Conservation (phyloP, 2,113 vertebrate genomes). For the Kryptolebias marmoratus region DNA sequence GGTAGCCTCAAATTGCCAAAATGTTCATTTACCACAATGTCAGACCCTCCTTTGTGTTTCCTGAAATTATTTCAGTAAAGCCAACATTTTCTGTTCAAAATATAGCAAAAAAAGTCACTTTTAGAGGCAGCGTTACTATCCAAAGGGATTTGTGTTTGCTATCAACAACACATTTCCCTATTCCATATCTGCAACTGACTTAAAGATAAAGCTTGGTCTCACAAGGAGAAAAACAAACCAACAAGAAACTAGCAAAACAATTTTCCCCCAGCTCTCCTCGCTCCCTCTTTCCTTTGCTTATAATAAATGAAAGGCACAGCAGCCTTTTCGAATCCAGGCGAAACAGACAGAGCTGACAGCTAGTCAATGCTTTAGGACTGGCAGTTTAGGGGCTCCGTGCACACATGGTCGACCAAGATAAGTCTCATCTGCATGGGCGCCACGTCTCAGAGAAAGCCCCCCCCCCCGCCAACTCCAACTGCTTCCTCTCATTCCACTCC, state of each 20-base stretch:
- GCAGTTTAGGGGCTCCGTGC: conserved; percentile 78
- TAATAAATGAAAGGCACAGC: conserved; percentile 76
- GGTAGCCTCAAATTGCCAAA: neutral
- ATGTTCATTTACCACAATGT: neutral
- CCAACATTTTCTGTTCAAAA: conserved; percentile 8
- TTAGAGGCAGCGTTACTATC: conserved; percentile 21
- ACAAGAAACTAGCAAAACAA: conserved; percentile 66
- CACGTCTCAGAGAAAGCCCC: conserved; percentile 73
- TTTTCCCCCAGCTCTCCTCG: conserved; percentile 19
- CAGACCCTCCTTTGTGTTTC: neutral
- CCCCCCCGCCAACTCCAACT: conserved; percentile 58
- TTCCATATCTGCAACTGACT: conserved; percentile 60
- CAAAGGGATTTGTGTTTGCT: conserved; percentile 53
- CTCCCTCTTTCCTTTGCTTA: conserved; percentile 62
- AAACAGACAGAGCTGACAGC: conserved; percentile 79
- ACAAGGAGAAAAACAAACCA: conserved; percentile 74
- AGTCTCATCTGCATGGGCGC: conserved; percentile 82
- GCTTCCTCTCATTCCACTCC: conserved; percentile 18
- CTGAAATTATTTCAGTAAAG: conserved; percentile 12
- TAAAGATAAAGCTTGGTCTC: conserved; percentile 61
- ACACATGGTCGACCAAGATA: conserved; percentile 84
- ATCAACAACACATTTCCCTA: conserved; percentile 50
- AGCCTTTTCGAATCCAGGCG: conserved; percentile 72
- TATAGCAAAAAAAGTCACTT: conserved; percentile 19
- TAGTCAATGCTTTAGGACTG: conserved; percentile 81